Evolutionary conservation across 1,140 invertebrate genomes (phyloP).

Genomic region (Tenebrio molitor): DNA sequence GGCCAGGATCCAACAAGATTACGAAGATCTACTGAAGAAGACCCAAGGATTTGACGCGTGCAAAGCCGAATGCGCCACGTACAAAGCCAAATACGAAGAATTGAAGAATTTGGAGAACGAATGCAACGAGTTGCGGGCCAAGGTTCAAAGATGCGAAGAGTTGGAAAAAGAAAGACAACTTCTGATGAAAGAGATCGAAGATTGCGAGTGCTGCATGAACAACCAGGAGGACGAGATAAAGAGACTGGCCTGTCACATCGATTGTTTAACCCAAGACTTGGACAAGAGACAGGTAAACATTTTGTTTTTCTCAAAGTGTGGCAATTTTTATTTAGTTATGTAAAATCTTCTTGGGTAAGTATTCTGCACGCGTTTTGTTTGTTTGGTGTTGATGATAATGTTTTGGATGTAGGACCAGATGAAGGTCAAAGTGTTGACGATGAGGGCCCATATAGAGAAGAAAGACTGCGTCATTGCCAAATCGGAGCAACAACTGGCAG

Average conservation of each 20-base stretch:
- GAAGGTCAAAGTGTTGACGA: constrained; percentile 54
- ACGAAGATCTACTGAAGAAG: constrained; percentile 59
- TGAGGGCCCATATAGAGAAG: constrained; percentile 61
- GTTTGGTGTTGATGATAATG: too few relatives aligned
- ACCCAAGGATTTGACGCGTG: constrained; percentile 58
- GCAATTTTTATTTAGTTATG: constrained; percentile 50
- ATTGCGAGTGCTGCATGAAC: constrained; percentile 59
- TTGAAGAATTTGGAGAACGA: constrained; percentile 57
- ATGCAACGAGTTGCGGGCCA: constrained; percentile 54
- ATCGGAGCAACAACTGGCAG: constrained; percentile 62
- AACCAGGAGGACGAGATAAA: constrained; percentile 65
- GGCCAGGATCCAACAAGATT: constrained; percentile 57
- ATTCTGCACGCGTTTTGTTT: too few relatives aligned
- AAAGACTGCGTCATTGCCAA: constrained; percentile 60
- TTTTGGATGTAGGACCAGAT: constrained; percentile 61
- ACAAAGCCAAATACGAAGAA: constrained; percentile 60
- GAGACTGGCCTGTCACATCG: constrained; percentile 60
- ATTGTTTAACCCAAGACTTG: constrained; percentile 58
- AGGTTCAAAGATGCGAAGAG: constrained; percentile 54
- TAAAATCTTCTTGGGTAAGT: constrained; percentile 5
- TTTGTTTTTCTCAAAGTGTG: constrained; percentile 47
- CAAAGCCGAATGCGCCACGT: constrained; percentile 60
- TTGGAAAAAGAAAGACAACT: constrained; percentile 57
- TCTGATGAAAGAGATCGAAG: constrained; percentile 49
- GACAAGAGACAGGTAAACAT: constrained; percentile 61